Base-by-base conservation (phyloP, 2,888 invertebrate species). In the Melanargia galathea region DNA sequence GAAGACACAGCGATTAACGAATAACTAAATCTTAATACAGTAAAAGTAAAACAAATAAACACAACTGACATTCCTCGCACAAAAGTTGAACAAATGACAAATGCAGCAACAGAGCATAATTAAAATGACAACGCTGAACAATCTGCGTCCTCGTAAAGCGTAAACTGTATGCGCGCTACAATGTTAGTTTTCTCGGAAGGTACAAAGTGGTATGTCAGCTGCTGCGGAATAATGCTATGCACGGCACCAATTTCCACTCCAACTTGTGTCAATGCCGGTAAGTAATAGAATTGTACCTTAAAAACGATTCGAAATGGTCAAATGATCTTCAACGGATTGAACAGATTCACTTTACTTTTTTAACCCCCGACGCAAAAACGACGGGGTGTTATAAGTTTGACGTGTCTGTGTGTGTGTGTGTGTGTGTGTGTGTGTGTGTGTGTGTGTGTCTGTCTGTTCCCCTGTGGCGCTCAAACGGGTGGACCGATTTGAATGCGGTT, bases 141-240 rank as follows among this genome's bases (percentile, higher is more conserved):
- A 57, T 57, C 55, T 24, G 49, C 16, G 57, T 38, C 54, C 35
- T 43, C 71, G 69, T 74, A 76, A 77, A 73, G 48, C 35, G 35
- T 57, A 30, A 45, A 60, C 59, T 60, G 60, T 26, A 56, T 73
- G 71, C 57, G 8, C 63, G 57, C 64, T 66, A 73, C 74, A 73
- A 71, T 66, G 73, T 75, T 66, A 59, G 62, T 59, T 63, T 63
- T 64, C 60, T 55, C 55, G 55, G 60, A 60, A 63, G 56, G 40
- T 43, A 56, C 60, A 60, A 60, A 54, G 33, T 63, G 59, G 65
- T 59, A 63, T 61, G 63, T 63, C 60, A 61, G 60, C 63, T 66
- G 56, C 54, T 52, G 52, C 38, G 26, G 33, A 13, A 22, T 46
- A 22, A 22, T 5, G 18, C 8, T 16, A 43, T 18, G 18, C 18